A percentile compares a stretch with the other conserved stretches of the same genome.
Evolutionary conservation across 2,797 vertebrate species (phyloP).

Genomic region (Neosalanx taihuensis): DNA sequence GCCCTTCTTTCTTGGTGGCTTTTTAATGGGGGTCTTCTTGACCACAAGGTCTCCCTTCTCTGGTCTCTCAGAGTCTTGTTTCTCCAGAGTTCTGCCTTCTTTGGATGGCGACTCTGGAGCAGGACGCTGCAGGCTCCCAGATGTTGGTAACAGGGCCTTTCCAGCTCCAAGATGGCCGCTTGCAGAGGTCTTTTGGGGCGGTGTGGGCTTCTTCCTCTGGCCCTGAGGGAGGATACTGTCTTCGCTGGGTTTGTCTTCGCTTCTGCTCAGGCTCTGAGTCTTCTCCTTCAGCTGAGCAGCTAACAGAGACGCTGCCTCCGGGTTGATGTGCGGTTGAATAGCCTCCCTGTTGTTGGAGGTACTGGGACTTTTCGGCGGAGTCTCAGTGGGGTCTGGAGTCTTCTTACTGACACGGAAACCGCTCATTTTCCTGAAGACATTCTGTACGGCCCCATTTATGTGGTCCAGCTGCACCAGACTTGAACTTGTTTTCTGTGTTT

Average conservation of each 20-base stretch:
- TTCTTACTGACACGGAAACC: constrained; percentile 54
- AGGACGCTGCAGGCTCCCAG: neutral
- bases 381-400: constrained; percentile 50
- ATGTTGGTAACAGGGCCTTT: constrained; percentile 2
- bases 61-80: neutral
- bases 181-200: constrained; percentile 71
- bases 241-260: constrained; percentile 44
- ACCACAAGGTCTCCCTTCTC: constrained; percentile 6
- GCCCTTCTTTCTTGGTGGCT: constrained; percentile 17
- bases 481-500: constrained; percentile 52
- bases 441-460: constrained; percentile 67
- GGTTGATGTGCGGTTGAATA: constrained; percentile 67
- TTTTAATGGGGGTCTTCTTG: constrained; percentile 13
- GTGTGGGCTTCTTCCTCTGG: constrained; percentile 75
- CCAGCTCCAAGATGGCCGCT: constrained; percentile 1
- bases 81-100: neutral
- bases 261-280: constrained; percentile 76
- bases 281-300: constrained; percentile 79
- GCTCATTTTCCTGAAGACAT: constrained; percentile 61
- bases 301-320: constrained; percentile 69
- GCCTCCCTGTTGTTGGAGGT: constrained; percentile 56
- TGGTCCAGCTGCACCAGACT: constrained; percentile 52
- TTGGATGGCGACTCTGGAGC: neutral
- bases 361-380: constrained; percentile 54
- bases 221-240: constrained; percentile 54